Conservation (phyloP, 2,888 invertebrate species). For the Teinopalpus imperialis region DNA sequence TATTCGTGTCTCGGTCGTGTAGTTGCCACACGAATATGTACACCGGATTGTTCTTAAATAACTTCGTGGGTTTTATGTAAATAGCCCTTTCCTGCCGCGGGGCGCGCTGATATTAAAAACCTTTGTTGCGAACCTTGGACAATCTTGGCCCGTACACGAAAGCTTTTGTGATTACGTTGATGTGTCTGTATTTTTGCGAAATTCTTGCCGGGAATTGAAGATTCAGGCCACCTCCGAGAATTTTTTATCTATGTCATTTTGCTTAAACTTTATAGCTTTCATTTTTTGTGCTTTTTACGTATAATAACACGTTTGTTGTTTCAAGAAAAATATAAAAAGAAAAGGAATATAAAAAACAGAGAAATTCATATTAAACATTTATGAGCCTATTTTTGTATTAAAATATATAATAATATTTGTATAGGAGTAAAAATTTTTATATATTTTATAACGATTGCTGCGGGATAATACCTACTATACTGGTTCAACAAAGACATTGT, state of each 20-base stretch:
- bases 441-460: too few species aligned
- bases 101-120: slow-evolving; percentile 75
- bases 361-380: too few species aligned
- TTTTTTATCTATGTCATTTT: slow-evolving; percentile 3
- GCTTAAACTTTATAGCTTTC: too few species aligned
- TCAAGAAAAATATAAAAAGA: too few species aligned
- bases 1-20: slow-evolving; percentile 62
- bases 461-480: too few species aligned
- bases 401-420: too few species aligned
- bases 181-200: slow-evolving; percentile 23
- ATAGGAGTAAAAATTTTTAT: too few species aligned
- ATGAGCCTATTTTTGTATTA: too few species aligned
- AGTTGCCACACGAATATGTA: slow-evolving; percentile 48
- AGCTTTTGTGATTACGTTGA: slow-evolving; percentile 33
- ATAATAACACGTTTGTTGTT: too few species aligned
- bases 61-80: slow-evolving; percentile 72
- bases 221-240: slow-evolving; percentile 6
- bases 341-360: too few species aligned
- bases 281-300: too few species aligned
- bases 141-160: slow-evolving; percentile 45
- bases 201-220: slow-evolving; percentile 11
- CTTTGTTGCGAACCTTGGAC: slow-evolving; percentile 62
- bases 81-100: slow-evolving; percentile 62
- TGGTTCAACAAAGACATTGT: too few species aligned
- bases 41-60: slow-evolving; percentile 68